Base-by-base conservation (phyloP, 2,888 invertebrate species). In the Athalia cordata region DNA sequence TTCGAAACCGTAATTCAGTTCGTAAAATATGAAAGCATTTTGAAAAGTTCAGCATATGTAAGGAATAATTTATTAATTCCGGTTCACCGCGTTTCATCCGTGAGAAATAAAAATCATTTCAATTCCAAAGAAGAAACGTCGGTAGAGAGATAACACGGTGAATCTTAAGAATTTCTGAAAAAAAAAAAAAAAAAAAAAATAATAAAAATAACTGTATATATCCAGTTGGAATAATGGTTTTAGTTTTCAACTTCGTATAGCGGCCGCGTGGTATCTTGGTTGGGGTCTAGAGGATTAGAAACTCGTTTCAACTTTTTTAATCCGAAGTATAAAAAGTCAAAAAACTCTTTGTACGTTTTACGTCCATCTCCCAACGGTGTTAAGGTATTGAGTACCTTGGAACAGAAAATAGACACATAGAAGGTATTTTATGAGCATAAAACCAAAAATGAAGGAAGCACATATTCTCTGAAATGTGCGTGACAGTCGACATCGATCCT, bases 271-370 rank as follows among this genome's bases (percentile, higher is more conserved):
- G 57, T 72, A 72, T 72, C 70, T 72, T 47, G 29, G 45, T 45
- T 52, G 57, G 29, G 29, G 45, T 57, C 45, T 57, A 59, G 59
- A 72, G 57, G 57, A 68, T 68, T 68, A 68, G 67, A 77, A 67
- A 77, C 68, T 77, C 68, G 57, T 77, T 68, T 77, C 57, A 77
- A 77, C 77, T 77, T 77, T 77, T 77, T 68, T 77, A 77, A 77
- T 72, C 70, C 59, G 29, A 72, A 57, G 70, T 72, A 29, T 5
- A 72, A 72, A 59, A 72, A 72, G 70, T 72, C 45, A 72, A 70
- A 72, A 59, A 47, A 43, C 43, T 47, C 15, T 15, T 47, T 6
- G 6, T 55, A 29, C 3, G 49, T 49, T 59, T 45, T 59, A 72
- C 59, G 13, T 45, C 13, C 59, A 47, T 72, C 47, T 72, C 47